Conservation (phyloP, 1,140 invertebrate species). For the Lamellibrachia luymesi region DNA sequence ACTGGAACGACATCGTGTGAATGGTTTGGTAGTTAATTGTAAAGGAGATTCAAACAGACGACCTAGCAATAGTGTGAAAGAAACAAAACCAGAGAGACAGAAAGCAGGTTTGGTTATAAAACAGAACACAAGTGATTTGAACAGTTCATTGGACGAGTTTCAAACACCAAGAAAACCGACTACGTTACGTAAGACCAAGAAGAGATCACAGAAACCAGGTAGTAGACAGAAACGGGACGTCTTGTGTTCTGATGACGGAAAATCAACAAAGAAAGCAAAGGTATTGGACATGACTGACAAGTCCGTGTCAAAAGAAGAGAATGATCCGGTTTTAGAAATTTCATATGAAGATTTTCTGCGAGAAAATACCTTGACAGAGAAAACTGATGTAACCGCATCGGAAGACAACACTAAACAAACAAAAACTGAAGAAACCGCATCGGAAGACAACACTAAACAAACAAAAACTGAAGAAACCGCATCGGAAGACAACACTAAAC, state of each 20-base stretch:
- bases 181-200: not conserved
- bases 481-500: not conserved
- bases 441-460: not conserved
- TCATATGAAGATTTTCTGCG: not conserved
- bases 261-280: not conserved
- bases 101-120: not conserved
- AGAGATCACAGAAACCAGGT: not conserved
- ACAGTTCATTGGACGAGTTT: not conserved
- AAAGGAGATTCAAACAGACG: not conserved
- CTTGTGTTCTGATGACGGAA: no score
- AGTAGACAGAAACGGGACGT: no score
- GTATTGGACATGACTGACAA: not conserved
- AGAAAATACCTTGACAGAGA: not conserved
- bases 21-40: not conserved
- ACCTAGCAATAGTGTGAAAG: not conserved
- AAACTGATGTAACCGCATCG: not conserved
- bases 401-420: not conserved
- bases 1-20: not conserved
- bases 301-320: not conserved
- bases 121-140: not conserved
- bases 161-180: not conserved
- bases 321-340: not conserved
- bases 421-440: not conserved
- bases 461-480: not conserved
- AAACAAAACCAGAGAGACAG: not conserved